A percentile compares a stretch with the other conserved stretches of the same genome.
phyloP scores from a whole-genome alignment of 2,113 vertebrate species.

The Atrichornis clamosus region DNA sequence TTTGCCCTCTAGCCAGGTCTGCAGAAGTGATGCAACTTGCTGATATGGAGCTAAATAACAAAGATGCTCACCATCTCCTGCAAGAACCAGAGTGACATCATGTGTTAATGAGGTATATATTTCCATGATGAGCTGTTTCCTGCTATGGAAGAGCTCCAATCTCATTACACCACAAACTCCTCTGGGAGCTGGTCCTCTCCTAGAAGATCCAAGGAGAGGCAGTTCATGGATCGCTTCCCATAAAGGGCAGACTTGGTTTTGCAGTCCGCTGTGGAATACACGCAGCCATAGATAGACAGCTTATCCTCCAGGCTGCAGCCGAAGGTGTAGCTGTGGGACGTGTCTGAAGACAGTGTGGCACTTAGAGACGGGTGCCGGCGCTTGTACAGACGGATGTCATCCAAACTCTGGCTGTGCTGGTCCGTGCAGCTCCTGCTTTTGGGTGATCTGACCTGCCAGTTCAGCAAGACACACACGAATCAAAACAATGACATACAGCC shows the following conservation, averaged over 20 bases:
- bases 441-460: slow-evolving; percentile 59
- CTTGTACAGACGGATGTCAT: slow-evolving; percentile 71
- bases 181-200: slow-evolving; percentile 76
- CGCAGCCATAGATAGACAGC: slow-evolving; percentile 61
- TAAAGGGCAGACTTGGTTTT: slow-evolving; percentile 77
- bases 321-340: slow-evolving; percentile 78
- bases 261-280: slow-evolving; percentile 68
- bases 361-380: slow-evolving; percentile 49
- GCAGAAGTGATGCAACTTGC: background rate
- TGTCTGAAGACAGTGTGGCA: slow-evolving; percentile 63
- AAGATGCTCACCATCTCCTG: background rate
- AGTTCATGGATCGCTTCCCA: slow-evolving; percentile 78
- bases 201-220: slow-evolving; percentile 80
- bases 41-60: background rate
- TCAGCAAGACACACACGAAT: background rate
- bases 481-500: background rate
- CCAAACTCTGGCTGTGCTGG: slow-evolving; percentile 79
- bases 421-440: slow-evolving; percentile 49
- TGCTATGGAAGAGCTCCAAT: background rate
- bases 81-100: slow-evolving; percentile 24
- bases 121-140: background rate
- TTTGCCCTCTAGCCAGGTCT: slow-evolving; percentile 15
- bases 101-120: slow-evolving; percentile 53
- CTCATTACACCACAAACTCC: slow-evolving; percentile 80
- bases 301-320: slow-evolving; percentile 67